These are phyloP conservation scores for Mythimna lalbum DNA, from an alignment of 2,888 invertebrate species.

Conservation along the genomic window DNA sequence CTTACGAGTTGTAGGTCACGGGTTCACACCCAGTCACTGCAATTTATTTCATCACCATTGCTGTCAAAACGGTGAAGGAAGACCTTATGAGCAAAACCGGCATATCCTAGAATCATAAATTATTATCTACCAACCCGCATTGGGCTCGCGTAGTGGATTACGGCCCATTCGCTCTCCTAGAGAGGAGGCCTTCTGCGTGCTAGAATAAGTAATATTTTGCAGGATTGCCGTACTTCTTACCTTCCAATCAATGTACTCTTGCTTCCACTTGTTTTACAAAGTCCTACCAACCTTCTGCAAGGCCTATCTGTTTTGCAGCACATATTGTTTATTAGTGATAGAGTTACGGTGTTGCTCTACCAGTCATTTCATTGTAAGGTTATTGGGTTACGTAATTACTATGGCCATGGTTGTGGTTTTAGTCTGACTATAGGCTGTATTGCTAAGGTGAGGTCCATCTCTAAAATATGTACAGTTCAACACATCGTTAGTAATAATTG, in stretches of 20 bases:
- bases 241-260: not conserved
- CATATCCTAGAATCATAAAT: too few relatives aligned
- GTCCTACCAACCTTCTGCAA: not conserved
- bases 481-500: not conserved
- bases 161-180: too few relatives aligned
- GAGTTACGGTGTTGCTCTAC: constrained; percentile 27
- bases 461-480: not conserved
- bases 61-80: too few relatives aligned
- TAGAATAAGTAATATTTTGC: too few relatives aligned
- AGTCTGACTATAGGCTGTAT: not conserved
- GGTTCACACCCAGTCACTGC: too few relatives aligned
- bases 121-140: too few relatives aligned
- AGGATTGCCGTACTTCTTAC: too few relatives aligned
- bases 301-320: not conserved
- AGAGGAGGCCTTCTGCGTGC: too few relatives aligned
- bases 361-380: constrained; percentile 40
- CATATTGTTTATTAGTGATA: constrained; percentile 37
- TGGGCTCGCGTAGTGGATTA: too few relatives aligned
- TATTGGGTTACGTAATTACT: constrained; percentile 33
- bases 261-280: not conserved
- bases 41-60: too few relatives aligned
- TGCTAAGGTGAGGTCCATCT: not conserved
- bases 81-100: too few relatives aligned
- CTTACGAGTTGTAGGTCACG: too few relatives aligned
- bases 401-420: not conserved